phyloP scores from a whole-genome alignment of 2,888 invertebrate species.

The Diaprepes abbreviatus region DNA sequence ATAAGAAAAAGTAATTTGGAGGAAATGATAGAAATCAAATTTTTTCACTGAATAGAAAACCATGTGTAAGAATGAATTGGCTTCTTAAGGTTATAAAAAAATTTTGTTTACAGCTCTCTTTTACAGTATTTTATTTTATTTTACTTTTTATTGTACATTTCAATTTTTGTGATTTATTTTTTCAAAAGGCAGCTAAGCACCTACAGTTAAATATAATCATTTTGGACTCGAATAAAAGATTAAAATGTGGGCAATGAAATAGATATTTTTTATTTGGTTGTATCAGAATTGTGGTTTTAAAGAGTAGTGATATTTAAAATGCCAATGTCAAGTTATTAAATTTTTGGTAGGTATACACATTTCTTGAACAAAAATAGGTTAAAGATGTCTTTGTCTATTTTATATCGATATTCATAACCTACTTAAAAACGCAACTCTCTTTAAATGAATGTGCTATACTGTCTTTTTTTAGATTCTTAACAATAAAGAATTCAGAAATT shows the following conservation, averaged over 20 bases:
- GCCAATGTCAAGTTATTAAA: neutral
- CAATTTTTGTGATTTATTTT: constrained; percentile 1
- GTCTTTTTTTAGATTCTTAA: too few species aligned
- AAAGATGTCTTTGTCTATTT: too few species aligned
- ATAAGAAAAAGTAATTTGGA: too few species aligned
- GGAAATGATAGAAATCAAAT: too few species aligned
- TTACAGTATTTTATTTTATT: constrained; percentile 21
- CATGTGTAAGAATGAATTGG: too few species aligned
- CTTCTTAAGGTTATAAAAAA: neutral
- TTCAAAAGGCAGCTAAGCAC: constrained; percentile 1
- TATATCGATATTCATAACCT: too few species aligned
- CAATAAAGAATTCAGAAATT: too few species aligned
- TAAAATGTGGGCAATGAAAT: constrained; percentile 5
- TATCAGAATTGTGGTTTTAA: neutral
- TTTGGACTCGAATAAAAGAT: constrained; percentile 7
- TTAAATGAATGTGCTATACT: too few species aligned
- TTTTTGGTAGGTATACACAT: neutral
- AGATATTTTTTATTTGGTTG: neutral
- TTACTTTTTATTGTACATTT: too few species aligned
- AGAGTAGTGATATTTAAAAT: constrained; percentile 10
- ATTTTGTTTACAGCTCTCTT: neutral
- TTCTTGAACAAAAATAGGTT: too few species aligned
- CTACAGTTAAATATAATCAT: neutral
- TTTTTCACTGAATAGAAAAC: too few species aligned
- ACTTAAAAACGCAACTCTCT: too few species aligned